A percentile compares a stretch with the other conserved stretches of the same genome.
Conservation (phyloP, 2,113 vertebrate genomes). For the Phylloscopus trochiloides region DNA sequence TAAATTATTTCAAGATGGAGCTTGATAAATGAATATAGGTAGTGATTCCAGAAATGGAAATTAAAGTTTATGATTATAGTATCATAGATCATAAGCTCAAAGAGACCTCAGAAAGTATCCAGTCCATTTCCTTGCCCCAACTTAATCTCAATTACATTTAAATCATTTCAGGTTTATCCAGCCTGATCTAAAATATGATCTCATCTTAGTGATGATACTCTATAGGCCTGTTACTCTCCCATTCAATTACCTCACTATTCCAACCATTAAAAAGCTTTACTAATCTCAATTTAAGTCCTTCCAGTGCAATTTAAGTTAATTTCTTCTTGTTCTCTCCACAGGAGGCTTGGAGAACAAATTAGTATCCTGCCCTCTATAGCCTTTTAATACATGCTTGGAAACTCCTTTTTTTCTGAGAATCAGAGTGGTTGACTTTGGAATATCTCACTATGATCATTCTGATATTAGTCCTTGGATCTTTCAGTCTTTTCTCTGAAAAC, state of each 20-base stretch:
- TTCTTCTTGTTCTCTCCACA: not conserved
- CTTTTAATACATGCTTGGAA: not conserved
- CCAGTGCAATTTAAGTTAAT: not conserved
- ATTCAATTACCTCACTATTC: not conserved
- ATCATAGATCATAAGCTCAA: conserved; percentile 6
- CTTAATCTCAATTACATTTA: conserved; percentile 16
- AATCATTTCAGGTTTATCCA: conserved; percentile 20
- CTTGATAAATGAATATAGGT: conserved; percentile 28
- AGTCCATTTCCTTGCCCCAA: not conserved
- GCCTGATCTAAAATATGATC: conserved; percentile 19
- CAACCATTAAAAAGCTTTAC: conserved; percentile 1
- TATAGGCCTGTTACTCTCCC: not conserved
- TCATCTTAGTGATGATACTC: not conserved
- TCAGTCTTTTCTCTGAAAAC: not conserved
- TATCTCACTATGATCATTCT: not conserved
- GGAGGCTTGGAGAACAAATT: not conserved
- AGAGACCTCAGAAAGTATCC: conserved; percentile 19
- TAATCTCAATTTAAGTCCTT: not conserved
- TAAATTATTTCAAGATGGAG: conserved; percentile 42
- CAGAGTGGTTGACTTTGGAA: not conserved
- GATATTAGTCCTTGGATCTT: not conserved
- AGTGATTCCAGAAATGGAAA: conserved; percentile 24
- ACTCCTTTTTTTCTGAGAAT: not conserved
- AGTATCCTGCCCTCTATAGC: not conserved
- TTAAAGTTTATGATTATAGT: conserved; percentile 19